A percentile compares a stretch with the other conserved stretches of the same genome.
Evolutionary conservation across 2,797 vertebrate genomes (phyloP).

Genomic region (Etheostoma perlongum): DNA sequence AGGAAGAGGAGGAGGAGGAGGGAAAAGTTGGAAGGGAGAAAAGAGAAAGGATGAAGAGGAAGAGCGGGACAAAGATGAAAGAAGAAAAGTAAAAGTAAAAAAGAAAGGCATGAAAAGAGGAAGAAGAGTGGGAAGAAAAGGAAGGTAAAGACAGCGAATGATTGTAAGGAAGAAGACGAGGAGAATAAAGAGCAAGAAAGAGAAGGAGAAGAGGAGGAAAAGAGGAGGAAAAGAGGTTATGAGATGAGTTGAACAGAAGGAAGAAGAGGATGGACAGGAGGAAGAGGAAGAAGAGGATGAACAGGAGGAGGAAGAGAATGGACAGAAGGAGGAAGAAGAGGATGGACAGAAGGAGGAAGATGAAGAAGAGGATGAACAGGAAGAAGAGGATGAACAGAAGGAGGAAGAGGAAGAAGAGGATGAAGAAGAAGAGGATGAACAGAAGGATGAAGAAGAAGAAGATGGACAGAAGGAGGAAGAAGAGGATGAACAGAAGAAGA

Average conservation of each 20-base stretch:
- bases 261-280: not conserved
- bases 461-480: too few species aligned
- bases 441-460: too few species aligned
- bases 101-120: not conserved
- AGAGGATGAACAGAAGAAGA: too few species aligned
- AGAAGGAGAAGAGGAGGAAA: not conserved
- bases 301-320: too few species aligned
- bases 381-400: too few species aligned
- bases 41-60: not conserved
- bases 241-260: not conserved
- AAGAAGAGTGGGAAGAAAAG: too few species aligned
- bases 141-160: not conserved
- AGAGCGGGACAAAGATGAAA: not conserved
- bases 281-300: conserved; percentile 17
- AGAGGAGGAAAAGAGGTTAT: not conserved
- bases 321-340: too few species aligned
- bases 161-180: not conserved
- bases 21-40: not conserved
- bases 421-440: too few species aligned
- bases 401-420: too few species aligned
- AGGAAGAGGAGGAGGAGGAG: too few species aligned
- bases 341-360: too few species aligned
- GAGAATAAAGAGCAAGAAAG: not conserved
- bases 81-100: not conserved
- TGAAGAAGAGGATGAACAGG: too few species aligned